phyloP scores from a whole-genome alignment of 1,140 invertebrate species.

The Leptinotarsa undecemlineata region DNA sequence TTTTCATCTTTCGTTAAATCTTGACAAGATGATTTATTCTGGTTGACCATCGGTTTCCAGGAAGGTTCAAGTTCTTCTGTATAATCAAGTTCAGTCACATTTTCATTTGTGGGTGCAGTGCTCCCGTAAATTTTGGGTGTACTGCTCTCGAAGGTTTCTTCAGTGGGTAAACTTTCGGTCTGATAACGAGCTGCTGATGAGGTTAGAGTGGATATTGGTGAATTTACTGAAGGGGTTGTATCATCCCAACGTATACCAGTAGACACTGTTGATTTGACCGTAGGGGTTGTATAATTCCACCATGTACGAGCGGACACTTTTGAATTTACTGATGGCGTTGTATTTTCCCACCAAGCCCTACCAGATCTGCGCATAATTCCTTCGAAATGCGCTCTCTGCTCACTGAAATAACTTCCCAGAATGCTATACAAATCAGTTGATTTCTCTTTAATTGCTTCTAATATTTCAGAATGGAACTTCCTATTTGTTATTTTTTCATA shows the following conservation, averaged over 20 bases:
- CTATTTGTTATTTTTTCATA: constrained; percentile 1
- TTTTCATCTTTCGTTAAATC: constrained; percentile 28
- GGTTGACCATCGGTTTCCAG: neutral
- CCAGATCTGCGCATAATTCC: constrained; percentile 12
- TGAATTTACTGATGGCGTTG: neutral
- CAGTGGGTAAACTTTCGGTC: neutral
- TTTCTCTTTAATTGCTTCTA: neutral
- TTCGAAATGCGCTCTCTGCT: constrained; percentile 35
- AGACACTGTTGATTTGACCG: neutral
- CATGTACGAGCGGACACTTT: neutral
- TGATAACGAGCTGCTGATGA: neutral
- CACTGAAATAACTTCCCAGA: constrained; percentile 38
- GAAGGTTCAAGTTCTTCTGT: neutral
- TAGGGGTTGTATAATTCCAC: neutral
- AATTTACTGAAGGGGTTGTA: neutral
- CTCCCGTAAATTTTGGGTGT: neutral
- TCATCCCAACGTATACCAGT: neutral
- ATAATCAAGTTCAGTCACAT: neutral
- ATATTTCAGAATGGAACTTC: neutral
- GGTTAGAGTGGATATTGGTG: neutral
- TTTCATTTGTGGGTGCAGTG: neutral
- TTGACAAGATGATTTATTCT: constrained; percentile 27
- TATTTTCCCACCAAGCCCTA: neutral
- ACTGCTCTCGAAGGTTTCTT: neutral
- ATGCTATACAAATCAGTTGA: constrained; percentile 20